Evolutionary conservation across 2,888 invertebrate genomes (phyloP).

Genomic region (Dendrolimus houi): DNA sequence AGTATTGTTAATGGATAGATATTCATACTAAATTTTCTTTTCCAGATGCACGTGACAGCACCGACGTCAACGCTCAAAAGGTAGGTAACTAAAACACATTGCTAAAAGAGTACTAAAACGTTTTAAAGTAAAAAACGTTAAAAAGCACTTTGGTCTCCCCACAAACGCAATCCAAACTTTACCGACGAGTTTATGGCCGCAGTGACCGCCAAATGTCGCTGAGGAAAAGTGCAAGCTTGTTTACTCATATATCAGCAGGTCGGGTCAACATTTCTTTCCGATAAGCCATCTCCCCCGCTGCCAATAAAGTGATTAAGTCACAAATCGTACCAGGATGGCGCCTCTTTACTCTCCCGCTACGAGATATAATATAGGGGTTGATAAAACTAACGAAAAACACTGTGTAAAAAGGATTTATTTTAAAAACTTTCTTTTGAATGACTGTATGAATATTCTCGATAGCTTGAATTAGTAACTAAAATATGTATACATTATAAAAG

Average conservation of each 20-base stretch:
- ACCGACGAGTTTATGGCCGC: constrained; percentile 61
- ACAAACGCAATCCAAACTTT: constrained; percentile 59
- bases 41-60: constrained; percentile 63
- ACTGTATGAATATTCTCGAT: too few species aligned
- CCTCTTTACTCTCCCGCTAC: constrained; percentile 29
- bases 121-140: constrained; percentile 37
- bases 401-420: constrained; percentile 12
- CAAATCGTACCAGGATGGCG: constrained; percentile 61
- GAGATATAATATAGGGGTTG: constrained; percentile 26
- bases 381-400: constrained; percentile 5
- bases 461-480: too few species aligned
- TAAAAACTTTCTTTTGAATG: too few species aligned
- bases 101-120: constrained; percentile 19
- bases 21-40: constrained; percentile 23
- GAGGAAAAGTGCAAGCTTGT: constrained; percentile 72
- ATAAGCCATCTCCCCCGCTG: constrained; percentile 68
- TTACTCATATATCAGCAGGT: constrained; percentile 67
- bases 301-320: constrained; percentile 77
- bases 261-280: constrained; percentile 64
- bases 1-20: neutral
- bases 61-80: constrained; percentile 50
- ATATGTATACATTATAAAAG: too few species aligned
- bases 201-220: constrained; percentile 67
- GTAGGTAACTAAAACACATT: constrained; percentile 28
- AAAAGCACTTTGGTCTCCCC: constrained; percentile 39